Evolutionary conservation across 2,797 vertebrate species (phyloP).

Genomic region (Poliocrania exsul): DNA sequence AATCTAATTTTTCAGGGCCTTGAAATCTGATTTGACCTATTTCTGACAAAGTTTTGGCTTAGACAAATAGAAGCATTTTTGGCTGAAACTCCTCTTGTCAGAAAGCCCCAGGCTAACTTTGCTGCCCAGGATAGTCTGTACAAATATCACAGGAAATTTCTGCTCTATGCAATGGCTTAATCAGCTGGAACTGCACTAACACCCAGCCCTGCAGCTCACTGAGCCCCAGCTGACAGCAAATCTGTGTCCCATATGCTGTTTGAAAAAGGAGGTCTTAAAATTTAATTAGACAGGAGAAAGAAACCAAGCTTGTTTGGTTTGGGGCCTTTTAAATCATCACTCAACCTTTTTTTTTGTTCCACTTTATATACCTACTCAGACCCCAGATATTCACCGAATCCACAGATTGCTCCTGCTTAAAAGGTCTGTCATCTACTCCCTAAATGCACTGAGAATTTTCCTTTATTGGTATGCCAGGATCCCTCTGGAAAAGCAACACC

Average conservation of each 20-base stretch:
- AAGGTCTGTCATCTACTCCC: background rate
- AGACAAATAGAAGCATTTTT: background rate
- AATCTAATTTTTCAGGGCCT: background rate
- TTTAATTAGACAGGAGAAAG: conserved; percentile 34
- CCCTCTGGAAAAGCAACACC: background rate
- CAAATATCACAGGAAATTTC: conserved; percentile 30
- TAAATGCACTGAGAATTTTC: background rate
- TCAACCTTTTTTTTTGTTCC: background rate
- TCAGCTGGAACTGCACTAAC: conserved; percentile 37
- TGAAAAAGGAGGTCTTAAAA: conserved; percentile 31
- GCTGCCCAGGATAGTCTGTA: background rate
- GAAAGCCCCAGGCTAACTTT: background rate
- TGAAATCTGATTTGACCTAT: background rate
- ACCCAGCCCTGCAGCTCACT: background rate
- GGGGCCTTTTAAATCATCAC: background rate
- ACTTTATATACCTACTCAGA: background rate
- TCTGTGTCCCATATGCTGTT: conserved; percentile 47
- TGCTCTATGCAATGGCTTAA: background rate
- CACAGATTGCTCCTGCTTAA: background rate
- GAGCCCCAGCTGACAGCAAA: conserved; percentile 50
- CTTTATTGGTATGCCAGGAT: background rate
- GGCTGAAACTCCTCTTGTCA: background rate
- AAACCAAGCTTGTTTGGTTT: background rate
- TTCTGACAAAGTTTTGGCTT: background rate
- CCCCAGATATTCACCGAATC: background rate